Evolutionary conservation across 2,888 invertebrate species (phyloP).

Genomic region (Dugesia japonica): DNA sequence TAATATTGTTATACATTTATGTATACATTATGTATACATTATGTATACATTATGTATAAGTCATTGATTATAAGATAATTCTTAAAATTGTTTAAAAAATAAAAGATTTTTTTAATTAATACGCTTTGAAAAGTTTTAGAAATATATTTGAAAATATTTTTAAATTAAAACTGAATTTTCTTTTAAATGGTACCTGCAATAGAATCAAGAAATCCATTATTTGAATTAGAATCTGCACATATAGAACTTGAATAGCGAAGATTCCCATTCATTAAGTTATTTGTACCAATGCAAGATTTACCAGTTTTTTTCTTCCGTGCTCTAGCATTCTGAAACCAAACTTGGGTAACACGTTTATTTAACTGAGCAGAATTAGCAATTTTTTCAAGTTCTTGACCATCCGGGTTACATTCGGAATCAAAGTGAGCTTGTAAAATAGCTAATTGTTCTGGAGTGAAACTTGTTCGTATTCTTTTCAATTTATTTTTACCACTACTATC

Average conservation of each 20-base stretch:
- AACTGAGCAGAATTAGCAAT: constrained; percentile 33
- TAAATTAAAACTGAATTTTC: too few species aligned
- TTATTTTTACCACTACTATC: constrained; percentile 24
- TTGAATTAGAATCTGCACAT: neutral
- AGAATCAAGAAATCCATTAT: neutral
- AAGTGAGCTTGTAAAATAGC: constrained; percentile 33
- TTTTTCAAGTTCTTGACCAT: constrained; percentile 34
- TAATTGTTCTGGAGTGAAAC: constrained; percentile 34
- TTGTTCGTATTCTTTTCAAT: constrained; percentile 32
- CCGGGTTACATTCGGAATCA: constrained; percentile 34
- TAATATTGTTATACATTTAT: too few species aligned
- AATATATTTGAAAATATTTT: too few species aligned
- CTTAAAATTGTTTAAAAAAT: too few species aligned
- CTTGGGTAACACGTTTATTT: constrained; percentile 35
- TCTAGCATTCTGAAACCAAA: constrained; percentile 35
- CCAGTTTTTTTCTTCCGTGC: constrained; percentile 34
- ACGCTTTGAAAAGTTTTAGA: too few species aligned
- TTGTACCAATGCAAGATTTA: neutral
- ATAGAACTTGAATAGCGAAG: neutral
- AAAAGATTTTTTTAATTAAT: too few species aligned
- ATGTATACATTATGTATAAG: too few species aligned
- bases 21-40: too few species aligned
- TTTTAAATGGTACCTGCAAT: neutral
- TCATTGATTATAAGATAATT: too few species aligned
- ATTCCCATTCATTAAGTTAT: neutral